Evolutionary conservation across 1,140 invertebrate genomes (phyloP), one percentile per base, ranked within the genome.

Genomic region (Aphidius gifuensis): DNA sequence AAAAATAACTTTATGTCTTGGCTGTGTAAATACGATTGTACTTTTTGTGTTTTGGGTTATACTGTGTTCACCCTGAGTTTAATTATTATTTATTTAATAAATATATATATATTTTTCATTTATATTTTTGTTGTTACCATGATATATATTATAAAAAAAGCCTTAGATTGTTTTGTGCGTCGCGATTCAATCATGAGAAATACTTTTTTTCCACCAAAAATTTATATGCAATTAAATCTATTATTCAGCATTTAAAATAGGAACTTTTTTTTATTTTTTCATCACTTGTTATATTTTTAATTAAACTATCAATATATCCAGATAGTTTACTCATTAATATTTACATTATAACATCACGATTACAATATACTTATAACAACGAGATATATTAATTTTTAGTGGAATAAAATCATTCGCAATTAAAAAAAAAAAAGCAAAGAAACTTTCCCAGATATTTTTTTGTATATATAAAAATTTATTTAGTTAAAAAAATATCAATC

Each of bases 11-110:
- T n/a, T n/a, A 8, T 74, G 70, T 61, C 72, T 80, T 81, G 78
- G 78, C 78, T 79, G 73, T 79, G 76, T 80, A 78, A 23, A 23
- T 80, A 79, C 72, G 76, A 80, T 81, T 81, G 80, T 81, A 81
- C 80, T 81, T 76, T 80, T 75, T 70, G 23, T 1, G 74, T 80
- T 80, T 58, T 73, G 73, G 74, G 72, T 78, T 78, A 75, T 76
- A 76, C 73, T 80, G 77, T 68, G 65, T 75, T 66, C 71, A 76
- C 79, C 79, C 79, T 81, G 79, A 80, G 78, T 78, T 80, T 49
- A 69, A 42, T 58, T 23, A 32, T 61, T 6, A 44, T 47, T 7
- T 51, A 9, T 39, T 46, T 61, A 11, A 45, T 55, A 39, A 55
- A 55, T 38, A n/a, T 60, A 51, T 32, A 9, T 9, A 51, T 23